Base-by-base conservation (phyloP, 2,888 invertebrate species). In the Dryococelus australis region DNA sequence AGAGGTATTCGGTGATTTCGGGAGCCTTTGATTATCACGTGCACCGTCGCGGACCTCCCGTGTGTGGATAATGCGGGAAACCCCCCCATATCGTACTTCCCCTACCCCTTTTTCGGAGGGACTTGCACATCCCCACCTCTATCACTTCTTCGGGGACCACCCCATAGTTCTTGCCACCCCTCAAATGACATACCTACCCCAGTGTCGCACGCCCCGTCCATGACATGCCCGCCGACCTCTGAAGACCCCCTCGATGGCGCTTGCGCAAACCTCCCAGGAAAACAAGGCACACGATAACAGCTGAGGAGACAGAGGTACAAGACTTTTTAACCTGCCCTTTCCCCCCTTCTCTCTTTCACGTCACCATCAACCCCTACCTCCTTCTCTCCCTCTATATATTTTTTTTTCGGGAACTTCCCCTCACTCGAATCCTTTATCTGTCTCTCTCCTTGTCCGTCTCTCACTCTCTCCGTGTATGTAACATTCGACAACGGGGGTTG, bases 311-410 rank as follows among this genome's bases (percentile, higher is more conserved):
- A 89, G 88, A 89, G 89, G 88, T 90, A 90, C 90, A 90, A 90
- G 90, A 90, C 86, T 88, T 88, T 87, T 87, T 88, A 88, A 88
- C 87, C 84, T 85, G 87, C 85, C 47, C 78, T 80, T 53, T 87
- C 84, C 83, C 85, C 86, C 87, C 81, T 84, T 43, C 85, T 90
- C 86, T 86, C 80, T 91, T 85, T 83, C 87, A 87, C 90, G 90
- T 91, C 90, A 90, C 89, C 90, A 89, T 90, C 90, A 81, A 91
- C 91, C 91, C 91, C 91, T 91, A 91, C 92, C 92, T 92, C 92
- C 92, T 91, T 92, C 92, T 92, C 92, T 92, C 90, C 91, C 91
- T 91, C 92, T 91, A 91, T 91, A 91, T 91, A 84, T 84, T 85
- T 87, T 89, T 88, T 88, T 89, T 88, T 65, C 28, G 26, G 47